Conservation (phyloP, 2,113 vertebrate species). For the Cnemophilus loriae region DNA sequence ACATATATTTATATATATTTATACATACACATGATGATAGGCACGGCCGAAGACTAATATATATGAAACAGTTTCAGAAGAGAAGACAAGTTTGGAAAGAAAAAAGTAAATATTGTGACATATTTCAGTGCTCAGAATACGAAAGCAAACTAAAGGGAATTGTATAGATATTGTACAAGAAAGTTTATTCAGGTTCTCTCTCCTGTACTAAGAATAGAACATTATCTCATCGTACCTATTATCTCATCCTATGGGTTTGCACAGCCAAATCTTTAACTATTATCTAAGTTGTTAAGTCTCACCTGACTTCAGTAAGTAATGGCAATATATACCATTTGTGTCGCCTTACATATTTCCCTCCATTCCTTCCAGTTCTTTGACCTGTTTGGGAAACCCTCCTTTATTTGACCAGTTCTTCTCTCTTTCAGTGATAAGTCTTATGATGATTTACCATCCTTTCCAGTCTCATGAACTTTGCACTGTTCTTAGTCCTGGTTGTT, state of each 20-base stretch:
- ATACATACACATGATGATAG: accelerated
- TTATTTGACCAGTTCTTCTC: not conserved
- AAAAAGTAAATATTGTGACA: not conserved
- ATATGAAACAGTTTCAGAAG: not conserved
- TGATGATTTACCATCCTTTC: not conserved
- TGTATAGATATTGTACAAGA: not conserved
- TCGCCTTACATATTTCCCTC: not conserved
- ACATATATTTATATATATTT: too few relatives aligned
- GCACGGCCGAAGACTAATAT: not conserved
- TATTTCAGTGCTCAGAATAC: not conserved
- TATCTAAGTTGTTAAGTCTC: not conserved
- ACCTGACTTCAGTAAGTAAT: not conserved
- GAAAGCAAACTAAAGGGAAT: not conserved
- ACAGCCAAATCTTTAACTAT: not conserved
- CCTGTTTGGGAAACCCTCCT: not conserved
- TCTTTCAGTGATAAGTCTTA: not conserved
- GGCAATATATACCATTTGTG: not conserved
- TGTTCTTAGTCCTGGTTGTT: not conserved
- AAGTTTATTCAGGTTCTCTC: not conserved
- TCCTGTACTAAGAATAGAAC: not conserved
- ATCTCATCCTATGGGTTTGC: not conserved
- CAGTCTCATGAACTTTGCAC: not conserved
- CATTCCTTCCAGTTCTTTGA: not conserved
- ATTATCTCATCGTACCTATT: not conserved
- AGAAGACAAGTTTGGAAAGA: not conserved